phyloP scores from a whole-genome alignment of 2,888 invertebrate genomes.

The Theodoxus fluviatilis region DNA sequence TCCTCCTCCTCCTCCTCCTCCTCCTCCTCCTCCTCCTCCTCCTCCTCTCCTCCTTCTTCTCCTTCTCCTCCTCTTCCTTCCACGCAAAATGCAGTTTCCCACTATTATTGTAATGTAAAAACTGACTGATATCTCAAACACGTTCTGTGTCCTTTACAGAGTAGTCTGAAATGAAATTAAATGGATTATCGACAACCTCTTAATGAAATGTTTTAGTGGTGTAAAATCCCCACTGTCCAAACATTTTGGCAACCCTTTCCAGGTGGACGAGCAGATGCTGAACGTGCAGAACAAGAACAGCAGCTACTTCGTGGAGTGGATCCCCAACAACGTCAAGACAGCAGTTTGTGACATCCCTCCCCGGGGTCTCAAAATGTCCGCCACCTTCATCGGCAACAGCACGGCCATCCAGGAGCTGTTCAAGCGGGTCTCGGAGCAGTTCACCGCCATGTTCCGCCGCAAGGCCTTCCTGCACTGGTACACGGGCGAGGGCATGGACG shows the following conservation, averaged over 20 bases:
- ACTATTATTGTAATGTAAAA: too few relatives aligned
- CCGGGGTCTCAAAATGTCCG: conserved; percentile 82
- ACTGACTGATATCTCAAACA: too few relatives aligned
- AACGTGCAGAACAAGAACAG: conserved; percentile 95
- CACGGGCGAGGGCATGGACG: conserved; percentile 93
- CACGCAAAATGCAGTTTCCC: too few relatives aligned
- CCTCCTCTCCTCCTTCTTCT: too few relatives aligned
- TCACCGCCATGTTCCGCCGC: conserved; percentile 87
- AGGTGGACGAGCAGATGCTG: conserved; percentile 75
- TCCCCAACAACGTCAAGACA: conserved; percentile 89
- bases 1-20: too few relatives aligned
- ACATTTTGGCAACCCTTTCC: not conserved
- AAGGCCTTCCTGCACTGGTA: conserved; percentile 99
- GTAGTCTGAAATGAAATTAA: too few relatives aligned
- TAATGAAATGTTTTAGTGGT: too few relatives aligned
- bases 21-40: too few relatives aligned
- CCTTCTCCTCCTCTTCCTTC: too few relatives aligned
- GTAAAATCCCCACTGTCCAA: not conserved
- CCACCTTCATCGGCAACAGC: conserved; percentile 80
- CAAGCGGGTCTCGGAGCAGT: conserved; percentile 57
- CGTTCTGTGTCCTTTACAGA: too few relatives aligned
- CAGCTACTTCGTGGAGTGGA: conserved; percentile 85
- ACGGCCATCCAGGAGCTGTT: conserved; percentile 58
- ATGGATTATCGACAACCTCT: too few relatives aligned
- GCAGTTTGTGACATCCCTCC: conserved; percentile 93